A percentile compares a stretch with the other conserved stretches of the same genome.
These are phyloP conservation scores for Ceyx erithaca DNA, from an alignment of 2,797 vertebrate genomes.

Conservation along the genomic window DNA sequence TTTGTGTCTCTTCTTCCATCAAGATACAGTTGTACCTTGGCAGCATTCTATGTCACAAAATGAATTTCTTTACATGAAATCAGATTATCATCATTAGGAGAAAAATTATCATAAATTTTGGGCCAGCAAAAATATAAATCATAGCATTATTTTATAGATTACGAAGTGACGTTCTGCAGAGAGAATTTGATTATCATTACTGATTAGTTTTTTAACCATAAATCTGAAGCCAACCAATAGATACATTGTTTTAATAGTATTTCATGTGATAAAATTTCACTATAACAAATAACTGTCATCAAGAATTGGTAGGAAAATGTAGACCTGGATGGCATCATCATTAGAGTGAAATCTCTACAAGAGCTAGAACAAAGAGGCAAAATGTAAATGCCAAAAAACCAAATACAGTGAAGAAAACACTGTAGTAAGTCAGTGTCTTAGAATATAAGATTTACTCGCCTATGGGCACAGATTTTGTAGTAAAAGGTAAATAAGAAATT, in stretches of 20 bases:
- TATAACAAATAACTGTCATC: not conserved
- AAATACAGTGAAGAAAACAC: not conserved
- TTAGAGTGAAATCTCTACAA: not conserved
- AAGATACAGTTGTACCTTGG: not conserved
- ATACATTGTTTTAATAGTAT: not conserved
- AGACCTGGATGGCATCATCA: not conserved
- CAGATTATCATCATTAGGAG: not conserved
- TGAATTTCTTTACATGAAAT: not conserved
- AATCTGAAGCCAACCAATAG: not conserved
- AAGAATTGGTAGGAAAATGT: not conserved
- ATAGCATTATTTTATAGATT: not conserved
- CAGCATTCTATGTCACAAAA: not conserved
- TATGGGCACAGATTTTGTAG: not conserved
- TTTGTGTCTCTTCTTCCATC: slow-evolving; percentile 7
- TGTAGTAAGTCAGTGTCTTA: not conserved
- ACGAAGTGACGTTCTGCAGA: not conserved
- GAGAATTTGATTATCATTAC: slow-evolving; percentile 4
- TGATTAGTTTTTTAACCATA: not conserved
- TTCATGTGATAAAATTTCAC: not conserved
- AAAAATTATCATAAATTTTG: not conserved
- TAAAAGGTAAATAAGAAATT: not conserved
- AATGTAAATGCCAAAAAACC: not conserved
- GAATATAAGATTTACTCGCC: not conserved
- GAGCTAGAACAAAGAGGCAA: not conserved
- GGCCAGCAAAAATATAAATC: not conserved